Base-by-base conservation (phyloP, 2,113 vertebrate genomes). In the Hylia prasina region DNA sequence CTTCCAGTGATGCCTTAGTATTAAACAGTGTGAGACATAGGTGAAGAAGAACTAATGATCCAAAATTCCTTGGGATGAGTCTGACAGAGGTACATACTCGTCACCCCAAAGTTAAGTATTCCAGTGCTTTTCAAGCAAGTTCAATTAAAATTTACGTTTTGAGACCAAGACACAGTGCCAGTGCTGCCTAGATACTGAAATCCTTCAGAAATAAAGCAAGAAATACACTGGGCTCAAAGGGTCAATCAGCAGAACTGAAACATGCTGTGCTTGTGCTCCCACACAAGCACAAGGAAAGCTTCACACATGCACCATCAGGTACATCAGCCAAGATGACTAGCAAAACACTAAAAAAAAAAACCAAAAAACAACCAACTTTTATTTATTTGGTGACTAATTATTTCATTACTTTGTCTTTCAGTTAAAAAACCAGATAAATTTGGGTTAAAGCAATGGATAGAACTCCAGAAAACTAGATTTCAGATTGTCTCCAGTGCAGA, bases 241-340 rank as follows among this genome's bases (percentile, higher is more conserved):
- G 18, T 56, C 42, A 25, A 35, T 48, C 21, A 48, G 35, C 48
- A 71, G 58, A 56, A 40, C 40, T 48, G 48, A 35, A 86, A 77
- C 3, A 37, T 19, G 71, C 18, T 60, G n/a, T 45, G 15, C 6
- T 22, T 69, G 6, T 53, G 18, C 15, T 69, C 18, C 45, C 45
- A 69, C 0, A 0, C 37, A 18, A 21, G 31, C 31, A 27, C 25
- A 25, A 44, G 31, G 17, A 42, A 68, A 51, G 13, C 11, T 44
- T 50, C 25, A 58, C 22, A 35, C 13, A 31, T 25, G 25, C 25
- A 42, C 44, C 35, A 50, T 17, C 61, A 58, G 20, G 13, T 39
- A 63, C 68, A 64, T 40, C 13, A 65, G 15, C 47, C 28, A 69
- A 25, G 21, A 70, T 48, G 1, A 82, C 54, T 16, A 70, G 22